These are phyloP conservation scores for Melospiza melodia DNA, from an alignment of 2,113 vertebrate species.

Conservation along the genomic window DNA sequence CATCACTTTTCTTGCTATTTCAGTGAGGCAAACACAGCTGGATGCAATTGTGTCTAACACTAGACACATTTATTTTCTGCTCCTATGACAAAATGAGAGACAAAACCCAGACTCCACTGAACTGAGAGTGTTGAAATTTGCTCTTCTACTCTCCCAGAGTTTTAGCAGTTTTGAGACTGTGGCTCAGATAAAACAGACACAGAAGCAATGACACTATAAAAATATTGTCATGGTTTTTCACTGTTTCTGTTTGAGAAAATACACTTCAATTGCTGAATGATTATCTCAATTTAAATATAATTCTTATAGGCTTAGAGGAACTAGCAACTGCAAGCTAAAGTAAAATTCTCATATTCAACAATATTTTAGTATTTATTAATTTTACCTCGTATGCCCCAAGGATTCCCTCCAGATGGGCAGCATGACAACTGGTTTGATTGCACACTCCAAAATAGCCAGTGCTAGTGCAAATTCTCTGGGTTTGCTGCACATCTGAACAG, in stretches of 20 bases:
- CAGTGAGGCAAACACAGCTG: not conserved
- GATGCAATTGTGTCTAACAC: not conserved
- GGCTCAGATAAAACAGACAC: not conserved
- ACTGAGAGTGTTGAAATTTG: not conserved
- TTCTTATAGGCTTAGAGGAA: not conserved
- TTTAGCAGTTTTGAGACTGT: not conserved
- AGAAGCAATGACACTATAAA: not conserved
- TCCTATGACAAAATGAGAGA: not conserved
- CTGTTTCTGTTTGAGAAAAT: not conserved
- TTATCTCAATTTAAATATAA: not conserved
- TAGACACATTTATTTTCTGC: not conserved
- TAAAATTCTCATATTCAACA: not conserved
- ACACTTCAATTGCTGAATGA: not conserved
- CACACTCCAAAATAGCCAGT: constrained; percentile 96
- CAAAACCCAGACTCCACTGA: not conserved
- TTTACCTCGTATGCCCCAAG: constrained; percentile 94
- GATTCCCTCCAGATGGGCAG: constrained; percentile 95
- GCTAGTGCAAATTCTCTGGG: constrained; percentile 96
- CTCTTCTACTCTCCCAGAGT: not conserved
- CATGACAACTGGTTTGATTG: constrained; percentile 98
- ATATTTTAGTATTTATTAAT: not conserved
- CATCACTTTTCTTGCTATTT: not conserved
- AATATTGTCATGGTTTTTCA: not conserved
- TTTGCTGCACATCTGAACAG: constrained; percentile 99
- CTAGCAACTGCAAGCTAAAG: not conserved